Conservation (phyloP, 2,888 invertebrate species). For the Dione vanillae region DNA sequence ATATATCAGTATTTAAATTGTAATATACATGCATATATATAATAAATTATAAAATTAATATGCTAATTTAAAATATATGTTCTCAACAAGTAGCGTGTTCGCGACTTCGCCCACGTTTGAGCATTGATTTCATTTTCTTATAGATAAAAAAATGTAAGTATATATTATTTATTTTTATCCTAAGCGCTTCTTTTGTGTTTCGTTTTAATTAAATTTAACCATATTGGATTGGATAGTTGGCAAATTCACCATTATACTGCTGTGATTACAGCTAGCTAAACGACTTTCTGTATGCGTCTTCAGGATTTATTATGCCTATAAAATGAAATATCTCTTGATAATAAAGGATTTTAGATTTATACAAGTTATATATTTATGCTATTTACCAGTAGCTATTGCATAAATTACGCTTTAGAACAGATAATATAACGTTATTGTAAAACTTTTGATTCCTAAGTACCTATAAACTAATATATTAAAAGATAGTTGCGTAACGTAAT, state of each 20-base stretch:
- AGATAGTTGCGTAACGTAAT: too few relatives aligned
- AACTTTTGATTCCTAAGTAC: too few relatives aligned
- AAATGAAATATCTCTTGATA: constrained; percentile 73
- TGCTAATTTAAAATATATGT: too few relatives aligned
- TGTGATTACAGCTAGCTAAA: constrained; percentile 63
- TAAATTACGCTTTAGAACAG: neutral
- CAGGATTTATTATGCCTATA: constrained; percentile 74
- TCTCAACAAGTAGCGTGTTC: too few relatives aligned
- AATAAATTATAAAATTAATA: neutral
- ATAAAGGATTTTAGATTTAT: constrained; percentile 68
- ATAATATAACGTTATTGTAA: too few relatives aligned
- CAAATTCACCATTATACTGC: constrained; percentile 1
- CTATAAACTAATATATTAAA: too few relatives aligned
- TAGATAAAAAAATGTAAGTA: too few relatives aligned
- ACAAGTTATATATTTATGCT: constrained; percentile 63
- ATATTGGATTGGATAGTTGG: constrained; percentile 22
- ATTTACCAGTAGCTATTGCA: constrained; percentile 11
- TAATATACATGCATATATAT: neutral
- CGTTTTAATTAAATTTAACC: constrained; percentile 9
- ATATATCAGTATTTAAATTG: neutral
- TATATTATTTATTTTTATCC: neutral
- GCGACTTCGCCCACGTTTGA: too few relatives aligned
- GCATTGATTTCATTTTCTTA: too few relatives aligned
- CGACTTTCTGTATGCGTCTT: constrained; percentile 61
- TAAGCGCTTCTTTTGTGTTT: too few relatives aligned